A percentile compares a stretch with the other conserved stretches of the same genome.
phyloP scores from a whole-genome alignment of 2,797 vertebrate genomes.

The Sebastes hubbsi region DNA sequence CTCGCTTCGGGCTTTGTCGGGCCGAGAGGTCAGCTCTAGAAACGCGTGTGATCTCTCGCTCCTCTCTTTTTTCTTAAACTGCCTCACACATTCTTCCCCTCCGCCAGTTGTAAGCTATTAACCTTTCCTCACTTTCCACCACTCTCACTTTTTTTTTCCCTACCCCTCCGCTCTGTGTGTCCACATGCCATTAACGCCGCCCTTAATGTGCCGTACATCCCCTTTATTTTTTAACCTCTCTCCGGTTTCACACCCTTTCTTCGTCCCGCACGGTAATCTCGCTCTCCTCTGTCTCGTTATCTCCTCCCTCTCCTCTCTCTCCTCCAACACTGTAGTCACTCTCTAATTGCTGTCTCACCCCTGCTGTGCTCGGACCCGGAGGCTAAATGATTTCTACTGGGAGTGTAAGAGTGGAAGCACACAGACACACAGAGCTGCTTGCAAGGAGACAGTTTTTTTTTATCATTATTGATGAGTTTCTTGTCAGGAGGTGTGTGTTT shows the following conservation, averaged over 20 bases:
- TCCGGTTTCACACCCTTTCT: conserved; percentile 6
- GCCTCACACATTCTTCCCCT: conserved; percentile 39
- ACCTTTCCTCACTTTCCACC: conserved; percentile 62
- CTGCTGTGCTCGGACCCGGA: conserved; percentile 75
- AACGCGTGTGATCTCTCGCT: conserved; percentile 54
- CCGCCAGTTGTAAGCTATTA: conserved; percentile 71
- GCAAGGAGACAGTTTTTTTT: conserved; percentile 33
- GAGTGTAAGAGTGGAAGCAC: conserved; percentile 52
- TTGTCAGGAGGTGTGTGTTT: conserved; percentile 64
- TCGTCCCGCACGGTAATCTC: conserved; percentile 37
- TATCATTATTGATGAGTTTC: conserved; percentile 76
- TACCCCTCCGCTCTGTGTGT: conserved; percentile 13
- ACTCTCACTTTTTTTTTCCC: not conserved
- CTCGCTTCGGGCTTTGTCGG: conserved; percentile 32
- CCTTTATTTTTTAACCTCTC: conserved; percentile 5
- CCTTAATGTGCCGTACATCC: not conserved
- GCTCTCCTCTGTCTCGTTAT: conserved; percentile 55
- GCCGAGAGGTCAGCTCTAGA: conserved; percentile 57
- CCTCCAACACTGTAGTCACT: conserved; percentile 53
- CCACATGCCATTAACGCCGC: conserved; percentile 34
- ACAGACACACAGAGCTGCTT: conserved; percentile 61
- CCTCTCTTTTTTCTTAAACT: conserved; percentile 30
- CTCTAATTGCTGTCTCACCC: conserved; percentile 80
- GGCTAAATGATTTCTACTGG: conserved; percentile 80
- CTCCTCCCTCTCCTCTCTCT: conserved; percentile 15